These are phyloP conservation scores for Limenitis camilla DNA, from an alignment of 2,888 invertebrate species.

Conservation along the genomic window DNA sequence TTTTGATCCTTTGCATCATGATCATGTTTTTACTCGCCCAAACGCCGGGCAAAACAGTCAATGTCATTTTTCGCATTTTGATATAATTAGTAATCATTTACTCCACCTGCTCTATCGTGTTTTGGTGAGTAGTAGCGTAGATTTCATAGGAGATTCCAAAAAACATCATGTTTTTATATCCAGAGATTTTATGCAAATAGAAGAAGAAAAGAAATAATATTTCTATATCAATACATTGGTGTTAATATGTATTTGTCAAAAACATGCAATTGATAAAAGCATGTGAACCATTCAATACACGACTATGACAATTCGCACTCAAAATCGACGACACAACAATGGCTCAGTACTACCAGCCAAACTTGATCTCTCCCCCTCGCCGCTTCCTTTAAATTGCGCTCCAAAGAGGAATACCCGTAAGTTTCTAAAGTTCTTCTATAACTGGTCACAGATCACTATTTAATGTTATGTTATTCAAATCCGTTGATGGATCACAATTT, in stretches of 20 bases:
- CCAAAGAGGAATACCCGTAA: constrained; percentile 29
- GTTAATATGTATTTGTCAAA: constrained; percentile 28
- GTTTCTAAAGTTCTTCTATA: constrained; percentile 36
- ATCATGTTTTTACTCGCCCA: too few relatives aligned
- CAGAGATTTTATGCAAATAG: too few relatives aligned
- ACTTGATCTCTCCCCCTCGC: constrained; percentile 35
- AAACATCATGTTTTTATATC: too few relatives aligned
- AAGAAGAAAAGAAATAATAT: too few relatives aligned
- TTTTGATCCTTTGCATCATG: too few relatives aligned
- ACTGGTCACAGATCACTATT: constrained; percentile 53
- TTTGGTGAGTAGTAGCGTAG: too few relatives aligned
- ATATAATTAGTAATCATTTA: too few relatives aligned
- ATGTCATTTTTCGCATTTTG: too few relatives aligned
- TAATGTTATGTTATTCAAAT: constrained; percentile 62
- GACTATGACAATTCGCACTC: constrained; percentile 69
- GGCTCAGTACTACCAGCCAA: constrained; percentile 42
- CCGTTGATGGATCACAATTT: constrained; percentile 65
- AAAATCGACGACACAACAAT: constrained; percentile 61
- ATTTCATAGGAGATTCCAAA: too few relatives aligned
- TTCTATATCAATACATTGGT: neutral
- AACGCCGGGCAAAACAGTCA: too few relatives aligned
- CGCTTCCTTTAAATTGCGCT: constrained; percentile 15
- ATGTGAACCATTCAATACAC: constrained; percentile 42
- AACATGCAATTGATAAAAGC: constrained; percentile 63
- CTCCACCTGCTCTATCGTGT: too few relatives aligned